Evolutionary conservation across 2,888 invertebrate species (phyloP).

Genomic region (Vesta saturnalis): DNA sequence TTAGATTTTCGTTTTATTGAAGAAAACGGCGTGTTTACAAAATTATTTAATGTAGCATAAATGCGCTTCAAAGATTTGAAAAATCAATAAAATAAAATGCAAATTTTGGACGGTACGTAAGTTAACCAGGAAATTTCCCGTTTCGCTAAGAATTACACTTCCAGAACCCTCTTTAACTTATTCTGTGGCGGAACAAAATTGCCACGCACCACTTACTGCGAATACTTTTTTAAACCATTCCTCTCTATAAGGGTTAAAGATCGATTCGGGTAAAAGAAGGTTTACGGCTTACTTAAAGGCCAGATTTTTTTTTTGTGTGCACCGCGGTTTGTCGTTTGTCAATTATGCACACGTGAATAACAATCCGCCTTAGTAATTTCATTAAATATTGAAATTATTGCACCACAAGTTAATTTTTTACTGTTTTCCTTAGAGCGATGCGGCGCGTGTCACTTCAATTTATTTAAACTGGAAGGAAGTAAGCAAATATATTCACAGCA

Average conservation of each 20-base stretch:
- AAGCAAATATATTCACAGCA: constrained; percentile 27
- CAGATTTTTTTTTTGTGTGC: not conserved
- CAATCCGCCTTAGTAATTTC: not conserved
- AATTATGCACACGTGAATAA: not conserved
- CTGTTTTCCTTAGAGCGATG: not conserved
- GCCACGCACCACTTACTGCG: constrained; percentile 29
- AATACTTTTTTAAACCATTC: constrained; percentile 24
- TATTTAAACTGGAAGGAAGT: not conserved
- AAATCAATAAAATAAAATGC: constrained; percentile 20
- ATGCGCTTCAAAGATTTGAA: not conserved
- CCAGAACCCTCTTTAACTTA: constrained; percentile 24
- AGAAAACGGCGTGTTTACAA: constrained; percentile 10
- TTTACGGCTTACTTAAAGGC: constrained; percentile 14
- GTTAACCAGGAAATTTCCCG: constrained; percentile 25
- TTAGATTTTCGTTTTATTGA: not conserved
- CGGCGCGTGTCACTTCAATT: constrained; percentile 19
- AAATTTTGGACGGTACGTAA: constrained; percentile 26
- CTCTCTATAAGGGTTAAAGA: constrained; percentile 9
- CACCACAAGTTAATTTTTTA: constrained; percentile 23
- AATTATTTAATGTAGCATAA: not conserved
- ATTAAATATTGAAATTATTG: no score
- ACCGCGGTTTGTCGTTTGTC: not conserved
- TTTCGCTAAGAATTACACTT: constrained; percentile 27
- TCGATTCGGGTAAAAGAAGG: constrained; percentile 20
- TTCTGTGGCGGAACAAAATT: constrained; percentile 30